Evolutionary conservation across 2,113 vertebrate genomes (phyloP).

Genomic region (Gopherus evgoodei): DNA sequence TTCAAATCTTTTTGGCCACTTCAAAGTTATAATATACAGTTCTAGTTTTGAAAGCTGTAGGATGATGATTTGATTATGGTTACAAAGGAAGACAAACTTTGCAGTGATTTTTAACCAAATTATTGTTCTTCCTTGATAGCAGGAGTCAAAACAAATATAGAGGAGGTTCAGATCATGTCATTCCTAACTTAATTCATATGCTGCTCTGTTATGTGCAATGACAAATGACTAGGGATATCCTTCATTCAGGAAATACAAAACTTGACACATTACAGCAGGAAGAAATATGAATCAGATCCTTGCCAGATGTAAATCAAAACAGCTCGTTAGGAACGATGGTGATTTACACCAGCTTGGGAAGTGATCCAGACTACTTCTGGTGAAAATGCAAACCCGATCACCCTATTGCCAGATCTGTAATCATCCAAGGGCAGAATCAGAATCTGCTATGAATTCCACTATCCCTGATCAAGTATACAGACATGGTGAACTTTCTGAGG

Average conservation of each 20-base stretch:
- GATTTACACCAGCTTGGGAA: neutral
- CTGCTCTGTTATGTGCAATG: neutral
- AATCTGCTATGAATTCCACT: neutral
- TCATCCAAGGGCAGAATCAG: neutral
- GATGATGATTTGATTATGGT: neutral
- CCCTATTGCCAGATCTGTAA: neutral
- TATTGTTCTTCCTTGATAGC: neutral
- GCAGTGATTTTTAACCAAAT: neutral
- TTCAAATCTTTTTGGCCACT: neutral
- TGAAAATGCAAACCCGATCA: neutral
- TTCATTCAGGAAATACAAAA: neutral
- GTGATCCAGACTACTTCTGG: neutral
- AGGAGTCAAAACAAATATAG: neutral
- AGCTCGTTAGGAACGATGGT: fast-evolving
- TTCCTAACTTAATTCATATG: neutral
- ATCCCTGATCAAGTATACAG: neutral
- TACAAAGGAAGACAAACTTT: neutral
- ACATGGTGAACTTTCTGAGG: neutral
- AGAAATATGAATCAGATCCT: neutral
- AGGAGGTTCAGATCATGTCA: fast-evolving
- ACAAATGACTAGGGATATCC: neutral
- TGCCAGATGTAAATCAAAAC: neutral
- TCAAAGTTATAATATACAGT: neutral
- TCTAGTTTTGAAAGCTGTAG: neutral
- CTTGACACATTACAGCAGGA: neutral